These are phyloP conservation scores for Serripes groenlandicus DNA, from an alignment of 2,888 invertebrate genomes.

Conservation along the genomic window DNA sequence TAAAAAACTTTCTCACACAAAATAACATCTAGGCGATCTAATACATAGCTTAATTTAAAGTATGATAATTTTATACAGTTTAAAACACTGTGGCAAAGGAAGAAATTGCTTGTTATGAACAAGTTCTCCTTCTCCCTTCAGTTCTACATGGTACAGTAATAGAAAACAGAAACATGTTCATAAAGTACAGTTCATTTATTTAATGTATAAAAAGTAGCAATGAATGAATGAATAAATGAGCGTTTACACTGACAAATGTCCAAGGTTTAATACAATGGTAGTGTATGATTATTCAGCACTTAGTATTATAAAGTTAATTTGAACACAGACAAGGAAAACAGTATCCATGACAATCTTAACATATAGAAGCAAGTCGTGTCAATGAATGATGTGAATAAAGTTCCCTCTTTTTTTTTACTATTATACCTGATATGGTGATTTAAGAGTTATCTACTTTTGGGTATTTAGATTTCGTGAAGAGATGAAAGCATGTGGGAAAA, in stretches of 20 bases:
- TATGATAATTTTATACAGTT: too few relatives aligned
- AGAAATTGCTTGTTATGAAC: neutral
- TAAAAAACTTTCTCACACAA: too few relatives aligned
- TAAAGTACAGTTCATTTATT: constrained; percentile 45
- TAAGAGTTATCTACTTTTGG: too few relatives aligned
- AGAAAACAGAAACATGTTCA: neutral
- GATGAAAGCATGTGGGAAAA: too few relatives aligned
- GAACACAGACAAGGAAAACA: constrained; percentile 5
- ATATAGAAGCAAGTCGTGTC: too few relatives aligned
- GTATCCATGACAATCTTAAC: neutral
- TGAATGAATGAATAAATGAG: constrained; percentile 31
- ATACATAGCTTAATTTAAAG: too few relatives aligned
- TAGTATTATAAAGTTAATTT: constrained; percentile 8
- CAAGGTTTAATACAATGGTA: constrained; percentile 19
- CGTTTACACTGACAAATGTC: constrained; percentile 20
- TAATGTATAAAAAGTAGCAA: constrained; percentile 58
- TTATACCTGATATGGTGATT: too few relatives aligned
- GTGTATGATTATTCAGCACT: constrained; percentile 18
- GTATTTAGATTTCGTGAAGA: too few relatives aligned
- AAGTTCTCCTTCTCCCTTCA: constrained; percentile 2
- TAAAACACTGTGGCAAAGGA: neutral
- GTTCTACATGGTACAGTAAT: too few relatives aligned
- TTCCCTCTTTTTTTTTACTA: too few relatives aligned
- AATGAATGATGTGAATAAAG: too few relatives aligned
- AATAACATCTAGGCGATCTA: too few relatives aligned